Evolutionary conservation across 2,888 invertebrate genomes (phyloP).

Genomic region (Tolmerus cingulatus): DNA sequence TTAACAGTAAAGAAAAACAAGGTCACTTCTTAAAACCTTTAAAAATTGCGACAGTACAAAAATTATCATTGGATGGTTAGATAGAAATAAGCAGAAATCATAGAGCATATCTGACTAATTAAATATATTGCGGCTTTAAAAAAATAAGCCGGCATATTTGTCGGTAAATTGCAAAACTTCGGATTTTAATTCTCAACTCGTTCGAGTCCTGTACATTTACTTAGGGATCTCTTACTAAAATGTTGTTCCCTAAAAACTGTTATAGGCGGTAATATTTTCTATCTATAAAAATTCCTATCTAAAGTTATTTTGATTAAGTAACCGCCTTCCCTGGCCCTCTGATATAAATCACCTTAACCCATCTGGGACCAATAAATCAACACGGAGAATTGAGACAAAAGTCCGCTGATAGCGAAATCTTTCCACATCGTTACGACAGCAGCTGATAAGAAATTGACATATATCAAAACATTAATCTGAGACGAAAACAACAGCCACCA

Average conservation of each 20-base stretch:
- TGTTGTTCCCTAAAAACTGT: not conserved
- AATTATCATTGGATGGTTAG: too few species aligned
- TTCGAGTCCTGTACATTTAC: too few species aligned
- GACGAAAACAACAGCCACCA: not conserved
- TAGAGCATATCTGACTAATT: too few species aligned
- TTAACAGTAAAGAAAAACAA: too few species aligned
- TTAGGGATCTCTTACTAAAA: not conserved
- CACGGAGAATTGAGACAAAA: not conserved
- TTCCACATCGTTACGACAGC: constrained; percentile 1
- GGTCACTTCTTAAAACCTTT: too few species aligned
- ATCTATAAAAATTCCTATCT: not conserved
- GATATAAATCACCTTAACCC: not conserved
- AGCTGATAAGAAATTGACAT: constrained; percentile 9
- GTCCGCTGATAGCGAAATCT: constrained; percentile 2
- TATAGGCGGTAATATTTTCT: not conserved
- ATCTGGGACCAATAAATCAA: not conserved
- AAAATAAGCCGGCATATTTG: too few species aligned
- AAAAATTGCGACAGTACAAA: too few species aligned
- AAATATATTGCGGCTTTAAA: too few species aligned
- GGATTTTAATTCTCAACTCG: too few species aligned
- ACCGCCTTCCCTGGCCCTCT: not conserved
- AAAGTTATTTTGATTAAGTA: not conserved
- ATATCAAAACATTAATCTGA: constrained; percentile 16
- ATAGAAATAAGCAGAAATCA: too few species aligned
- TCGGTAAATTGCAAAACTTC: too few species aligned